These are phyloP conservation scores for Gibbula magus DNA, from an alignment of 2,888 invertebrate species.

Conservation along the genomic window DNA sequence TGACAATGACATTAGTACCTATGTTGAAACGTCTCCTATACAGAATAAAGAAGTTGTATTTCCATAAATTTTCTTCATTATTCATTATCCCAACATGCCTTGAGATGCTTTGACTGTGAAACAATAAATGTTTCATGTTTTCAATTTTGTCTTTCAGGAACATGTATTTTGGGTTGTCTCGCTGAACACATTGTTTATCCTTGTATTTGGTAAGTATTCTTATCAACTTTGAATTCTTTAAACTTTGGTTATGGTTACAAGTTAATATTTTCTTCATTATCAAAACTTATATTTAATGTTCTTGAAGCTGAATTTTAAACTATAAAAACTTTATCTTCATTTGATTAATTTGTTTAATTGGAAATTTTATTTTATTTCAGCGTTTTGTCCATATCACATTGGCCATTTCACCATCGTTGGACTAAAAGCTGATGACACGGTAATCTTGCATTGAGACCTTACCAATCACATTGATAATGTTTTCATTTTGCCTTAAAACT, in stretches of 20 bases:
- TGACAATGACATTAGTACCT: too few relatives aligned
- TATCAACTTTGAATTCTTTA: not conserved
- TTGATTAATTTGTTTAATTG: not conserved
- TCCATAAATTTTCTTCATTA: too few relatives aligned
- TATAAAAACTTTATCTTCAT: too few relatives aligned
- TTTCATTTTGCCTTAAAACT: not conserved
- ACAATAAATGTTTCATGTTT: not conserved
- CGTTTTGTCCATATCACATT: slow-evolving; percentile 96
- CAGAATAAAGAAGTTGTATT: too few relatives aligned
- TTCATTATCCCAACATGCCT: too few relatives aligned
- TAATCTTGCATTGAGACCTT: slow-evolving; percentile 42
- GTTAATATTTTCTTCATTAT: too few relatives aligned
- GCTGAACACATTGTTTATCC: slow-evolving; percentile 95
- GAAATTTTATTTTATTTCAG: slow-evolving; percentile 75
- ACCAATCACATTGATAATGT: not conserved
- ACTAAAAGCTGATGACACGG: slow-evolving; percentile 81
- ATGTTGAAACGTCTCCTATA: too few relatives aligned
- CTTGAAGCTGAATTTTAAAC: too few relatives aligned
- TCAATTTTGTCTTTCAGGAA: slow-evolving; percentile 78
- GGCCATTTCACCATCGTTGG: slow-evolving; percentile 88
- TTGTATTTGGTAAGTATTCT: slow-evolving; percentile 84
- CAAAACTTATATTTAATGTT: too few relatives aligned
- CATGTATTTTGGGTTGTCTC: slow-evolving; percentile 99
- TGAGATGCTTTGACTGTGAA: too few relatives aligned
- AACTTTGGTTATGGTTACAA: too few relatives aligned